Evolutionary conservation across 2,888 invertebrate species (phyloP), one percentile per base, ranked within the genome.

Genomic region (Diloba caeruleocephala): DNA sequence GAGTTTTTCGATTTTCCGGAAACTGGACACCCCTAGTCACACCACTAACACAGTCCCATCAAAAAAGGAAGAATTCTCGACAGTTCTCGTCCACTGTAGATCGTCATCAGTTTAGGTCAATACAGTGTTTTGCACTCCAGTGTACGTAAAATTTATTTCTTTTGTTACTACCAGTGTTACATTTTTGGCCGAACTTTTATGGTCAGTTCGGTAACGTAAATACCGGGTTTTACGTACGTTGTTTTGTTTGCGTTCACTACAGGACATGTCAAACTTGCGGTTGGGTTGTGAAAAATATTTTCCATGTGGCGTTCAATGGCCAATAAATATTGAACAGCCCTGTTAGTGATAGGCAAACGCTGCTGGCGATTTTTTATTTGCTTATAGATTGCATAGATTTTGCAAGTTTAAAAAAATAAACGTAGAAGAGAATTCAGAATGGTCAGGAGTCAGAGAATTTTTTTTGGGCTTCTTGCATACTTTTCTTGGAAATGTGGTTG

Each of bases 171-270:
- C 46, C 32, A 42, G 25, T 60, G 66, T 59, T 59, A 67, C 55
- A 62, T 69, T 71, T 72, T 63, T 46, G 60, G 50, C 21, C 53
- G 53, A 44, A 66, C 56, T 66, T 74, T 74, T 66, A 69, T 69
- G 56, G 72, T 57, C 33, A 45, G 55, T 28, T 60, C 32, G 51
- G 65, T 48, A 59, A 60, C 69, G 72, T 69, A 66, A 69, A 69
- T 69, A 69, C 42, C 14, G 34, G 15, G 14, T 44, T 55, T 63
- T 66, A 59, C 31, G 14, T 28, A 9, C 1, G 9, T 44, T 55
- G 57, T 58, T 58, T 56, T 50, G 36, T 56, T 56, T 60, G 32
- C 33, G 41, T 70, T 53, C 50, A 66, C 42, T 60, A 49, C 45
- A 41, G 39, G 48, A 49, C 73, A 52, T 73, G 63, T 71, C 67